Percentiles rank a stretch among this genome's conserved stretches.
Conservation (phyloP, 2,113 vertebrate genomes). For the Ageneiosus marmoratus region DNA sequence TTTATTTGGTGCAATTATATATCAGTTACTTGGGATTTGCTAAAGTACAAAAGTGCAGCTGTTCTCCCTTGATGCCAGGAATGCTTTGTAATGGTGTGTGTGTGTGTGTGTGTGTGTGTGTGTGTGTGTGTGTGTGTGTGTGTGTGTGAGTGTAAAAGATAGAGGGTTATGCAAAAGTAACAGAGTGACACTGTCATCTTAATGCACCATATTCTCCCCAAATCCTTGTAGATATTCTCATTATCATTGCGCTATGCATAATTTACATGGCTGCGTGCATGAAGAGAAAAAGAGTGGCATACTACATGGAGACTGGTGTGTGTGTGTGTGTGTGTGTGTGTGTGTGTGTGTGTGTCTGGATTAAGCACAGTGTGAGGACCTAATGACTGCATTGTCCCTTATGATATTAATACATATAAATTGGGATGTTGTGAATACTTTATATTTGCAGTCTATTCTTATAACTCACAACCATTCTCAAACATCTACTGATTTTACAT, state of each 20-base stretch:
- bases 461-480: background rate
- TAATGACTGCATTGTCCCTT: background rate
- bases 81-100: slow-evolving; percentile 13
- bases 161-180: background rate
- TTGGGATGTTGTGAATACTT: background rate
- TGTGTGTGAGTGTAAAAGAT: background rate
- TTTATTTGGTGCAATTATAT: background rate
- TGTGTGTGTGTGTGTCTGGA: slow-evolving; percentile 60
- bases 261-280: background rate
- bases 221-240: slow-evolving; percentile 13
- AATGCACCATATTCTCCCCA: slow-evolving; percentile 8
- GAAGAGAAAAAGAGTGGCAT: slow-evolving; percentile 75
- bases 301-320: slow-evolving; percentile 64
- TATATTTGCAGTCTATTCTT: background rate
- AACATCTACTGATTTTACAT: background rate
- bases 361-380: background rate
- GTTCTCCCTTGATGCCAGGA: background rate
- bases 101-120: slow-evolving; percentile 18
- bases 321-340: slow-evolving; percentile 66
- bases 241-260: slow-evolving; percentile 14
- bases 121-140: slow-evolving; percentile 13
- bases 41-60: background rate
- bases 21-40: slow-evolving; percentile 6
- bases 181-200: slow-evolving; percentile 24
- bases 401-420: background rate